Conservation (phyloP, 2,113 vertebrate species). For the Mastomys coucha region DNA sequence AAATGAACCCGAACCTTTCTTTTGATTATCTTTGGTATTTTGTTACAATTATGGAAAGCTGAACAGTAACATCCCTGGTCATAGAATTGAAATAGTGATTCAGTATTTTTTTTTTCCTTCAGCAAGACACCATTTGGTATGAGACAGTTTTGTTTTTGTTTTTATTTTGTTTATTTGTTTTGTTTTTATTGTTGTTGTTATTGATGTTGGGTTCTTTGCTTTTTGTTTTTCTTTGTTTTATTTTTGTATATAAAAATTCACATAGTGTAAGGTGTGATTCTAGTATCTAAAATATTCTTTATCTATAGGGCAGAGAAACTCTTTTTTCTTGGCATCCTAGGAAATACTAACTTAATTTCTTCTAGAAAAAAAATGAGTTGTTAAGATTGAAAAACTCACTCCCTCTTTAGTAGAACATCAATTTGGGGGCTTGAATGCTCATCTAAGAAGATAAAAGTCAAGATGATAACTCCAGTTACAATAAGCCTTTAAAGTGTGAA, state of each 20-base stretch:
- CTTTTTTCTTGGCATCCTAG: background rate
- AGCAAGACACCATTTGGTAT: background rate
- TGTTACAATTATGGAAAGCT: background rate
- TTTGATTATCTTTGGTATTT: background rate
- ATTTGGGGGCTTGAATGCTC: background rate
- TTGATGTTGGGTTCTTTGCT: background rate
- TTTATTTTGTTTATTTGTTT: background rate
- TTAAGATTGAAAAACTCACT: background rate
- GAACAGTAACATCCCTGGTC: background rate
- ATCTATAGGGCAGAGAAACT: background rate
- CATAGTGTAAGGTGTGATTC: background rate
- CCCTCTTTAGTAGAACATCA: background rate
- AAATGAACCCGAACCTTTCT: too few relatives aligned
- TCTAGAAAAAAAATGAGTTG: background rate
- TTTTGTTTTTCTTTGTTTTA: background rate
- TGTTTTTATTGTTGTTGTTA: background rate
- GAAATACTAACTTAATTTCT: background rate
- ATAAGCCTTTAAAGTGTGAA: background rate
- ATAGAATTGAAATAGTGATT: background rate
- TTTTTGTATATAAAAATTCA: background rate
- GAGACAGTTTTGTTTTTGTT: background rate
- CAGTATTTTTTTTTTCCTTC: background rate
- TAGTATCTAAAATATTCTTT: background rate
- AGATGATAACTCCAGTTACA: background rate
- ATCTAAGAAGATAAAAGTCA: background rate